phyloP scores from a whole-genome alignment of 2,113 vertebrate species.

The Protobothrops flavoviridis region DNA sequence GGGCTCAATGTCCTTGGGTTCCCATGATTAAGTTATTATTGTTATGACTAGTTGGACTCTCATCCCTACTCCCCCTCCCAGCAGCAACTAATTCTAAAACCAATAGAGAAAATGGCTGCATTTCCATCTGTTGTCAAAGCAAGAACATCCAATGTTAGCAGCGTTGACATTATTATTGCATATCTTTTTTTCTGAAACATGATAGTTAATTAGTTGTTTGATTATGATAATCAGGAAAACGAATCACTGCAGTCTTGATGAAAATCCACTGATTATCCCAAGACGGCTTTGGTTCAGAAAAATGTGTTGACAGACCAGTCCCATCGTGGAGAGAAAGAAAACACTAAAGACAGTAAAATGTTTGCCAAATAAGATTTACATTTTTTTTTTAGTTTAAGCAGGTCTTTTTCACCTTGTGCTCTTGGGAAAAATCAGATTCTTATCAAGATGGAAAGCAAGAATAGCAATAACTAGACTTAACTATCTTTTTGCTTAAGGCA shows the following conservation, averaged over 20 bases:
- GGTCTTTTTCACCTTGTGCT: neutral
- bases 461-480: neutral
- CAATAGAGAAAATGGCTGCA: too few species aligned
- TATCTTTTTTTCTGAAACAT: conserved; percentile 63
- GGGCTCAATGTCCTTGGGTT: too few species aligned
- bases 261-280: conserved; percentile 73
- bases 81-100: too few species aligned
- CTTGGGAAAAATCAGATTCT: neutral
- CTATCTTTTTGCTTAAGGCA: neutral
- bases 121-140: too few species aligned
- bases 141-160: too few species aligned
- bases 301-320: conserved; percentile 69
- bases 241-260: conserved; percentile 74
- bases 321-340: conserved; percentile 51
- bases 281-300: conserved; percentile 65
- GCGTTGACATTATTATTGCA: conserved; percentile 1
- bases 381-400: conserved; percentile 15
- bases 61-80: too few species aligned
- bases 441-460: neutral
- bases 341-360: conserved; percentile 45
- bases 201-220: conserved; percentile 74
- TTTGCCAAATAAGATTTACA: conserved; percentile 43
- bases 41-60: too few species aligned
- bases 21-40: too few species aligned
- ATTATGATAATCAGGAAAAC: conserved; percentile 76